phyloP scores from a whole-genome alignment of 2,797 vertebrate genomes.

The Crocodylus rhombifer region DNA sequence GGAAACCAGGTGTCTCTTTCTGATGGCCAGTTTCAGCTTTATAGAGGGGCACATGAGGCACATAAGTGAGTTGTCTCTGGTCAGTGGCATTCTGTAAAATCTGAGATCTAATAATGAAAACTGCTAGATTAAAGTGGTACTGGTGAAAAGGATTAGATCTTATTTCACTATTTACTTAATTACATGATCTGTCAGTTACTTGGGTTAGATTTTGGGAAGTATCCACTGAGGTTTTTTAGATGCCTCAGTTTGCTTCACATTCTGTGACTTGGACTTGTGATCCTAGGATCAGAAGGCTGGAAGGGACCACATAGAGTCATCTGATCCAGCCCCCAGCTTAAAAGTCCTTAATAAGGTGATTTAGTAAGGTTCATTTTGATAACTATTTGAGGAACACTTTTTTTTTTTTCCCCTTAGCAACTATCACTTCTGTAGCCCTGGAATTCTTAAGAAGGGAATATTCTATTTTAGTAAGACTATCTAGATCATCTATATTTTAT shows the following conservation, averaged over 20 bases:
- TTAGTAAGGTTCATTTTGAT: no score
- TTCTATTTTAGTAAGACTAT: neutral
- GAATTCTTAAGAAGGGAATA: neutral
- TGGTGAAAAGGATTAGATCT: neutral
- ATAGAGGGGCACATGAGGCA: no score
- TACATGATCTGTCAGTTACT: neutral
- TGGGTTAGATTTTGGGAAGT: neutral
- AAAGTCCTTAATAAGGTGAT: no score
- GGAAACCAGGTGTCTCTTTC: no score
- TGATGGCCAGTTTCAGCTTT: no score
- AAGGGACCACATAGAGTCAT: no score
- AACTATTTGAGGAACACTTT: no score
- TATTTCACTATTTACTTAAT: neutral
- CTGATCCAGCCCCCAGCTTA: no score
- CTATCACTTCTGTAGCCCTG: neutral
- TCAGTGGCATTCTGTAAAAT: constrained; percentile 3
- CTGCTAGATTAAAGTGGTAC: neutral
- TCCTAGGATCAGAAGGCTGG: neutral
- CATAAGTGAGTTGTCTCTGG: no score
- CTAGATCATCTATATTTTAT: neutral
- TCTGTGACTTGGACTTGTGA: neutral
- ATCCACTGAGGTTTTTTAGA: neutral
- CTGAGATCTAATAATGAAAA: neutral
- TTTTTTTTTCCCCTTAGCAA: neutral
- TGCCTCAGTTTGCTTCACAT: neutral